A percentile compares a stretch with the other conserved stretches of the same genome.
These are phyloP conservation scores for Nomada ferruginata DNA, from an alignment of 2,888 invertebrate species.

Conservation along the genomic window DNA sequence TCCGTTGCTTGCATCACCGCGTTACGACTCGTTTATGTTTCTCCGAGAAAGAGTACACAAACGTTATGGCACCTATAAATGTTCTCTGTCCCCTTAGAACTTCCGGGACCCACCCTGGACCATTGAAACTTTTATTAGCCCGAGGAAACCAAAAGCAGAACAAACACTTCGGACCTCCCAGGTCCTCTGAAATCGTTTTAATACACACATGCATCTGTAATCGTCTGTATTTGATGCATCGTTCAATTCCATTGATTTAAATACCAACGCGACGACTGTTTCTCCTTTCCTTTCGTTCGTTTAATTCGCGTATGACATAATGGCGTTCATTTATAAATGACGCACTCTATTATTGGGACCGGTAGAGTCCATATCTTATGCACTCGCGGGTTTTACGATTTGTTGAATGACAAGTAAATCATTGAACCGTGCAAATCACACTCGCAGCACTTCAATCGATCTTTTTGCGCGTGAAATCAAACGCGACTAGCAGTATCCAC, in stretches of 20 bases:
- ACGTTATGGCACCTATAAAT: not conserved
- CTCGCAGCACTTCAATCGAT: not conserved
- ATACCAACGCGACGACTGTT: not conserved
- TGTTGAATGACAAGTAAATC: conserved; percentile 11
- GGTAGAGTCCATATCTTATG: not conserved
- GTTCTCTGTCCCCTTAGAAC: not conserved
- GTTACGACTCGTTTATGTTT: not conserved
- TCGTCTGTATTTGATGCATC: not conserved
- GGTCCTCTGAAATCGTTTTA: not conserved
- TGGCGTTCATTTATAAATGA: not conserved
- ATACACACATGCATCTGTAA: not conserved
- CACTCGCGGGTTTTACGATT: conserved; percentile 8
- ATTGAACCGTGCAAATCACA: conserved; percentile 6
- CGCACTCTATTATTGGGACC: not conserved
- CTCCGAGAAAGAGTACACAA: not conserved
- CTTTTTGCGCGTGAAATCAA: conserved; percentile 11
- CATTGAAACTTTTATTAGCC: not conserved
- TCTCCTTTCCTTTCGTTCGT: not conserved
- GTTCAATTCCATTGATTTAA: not conserved
- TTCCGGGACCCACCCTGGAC: not conserved
- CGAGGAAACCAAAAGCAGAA: too few relatives aligned
- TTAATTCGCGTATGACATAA: not conserved
- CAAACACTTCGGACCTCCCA: too few relatives aligned
- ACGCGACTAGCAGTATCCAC: not conserved
- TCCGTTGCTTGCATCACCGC: not conserved